Evolutionary conservation across 2,888 invertebrate genomes (phyloP).

Genomic region (Germaria angustata): DNA sequence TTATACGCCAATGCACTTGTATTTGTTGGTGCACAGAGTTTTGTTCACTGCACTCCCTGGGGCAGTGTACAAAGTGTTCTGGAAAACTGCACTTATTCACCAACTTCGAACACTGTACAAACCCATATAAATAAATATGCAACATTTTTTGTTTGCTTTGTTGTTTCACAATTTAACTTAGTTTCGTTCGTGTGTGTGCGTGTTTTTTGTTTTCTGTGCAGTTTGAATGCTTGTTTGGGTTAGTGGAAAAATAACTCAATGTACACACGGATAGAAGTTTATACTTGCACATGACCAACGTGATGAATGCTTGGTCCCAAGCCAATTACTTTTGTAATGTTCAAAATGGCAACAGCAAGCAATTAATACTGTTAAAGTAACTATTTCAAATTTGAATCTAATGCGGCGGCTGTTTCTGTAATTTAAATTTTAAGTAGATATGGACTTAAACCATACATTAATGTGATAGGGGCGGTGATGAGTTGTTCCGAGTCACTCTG

Average conservation of each 20-base stretch:
- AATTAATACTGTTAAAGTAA: constrained; percentile 52
- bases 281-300: constrained; percentile 43
- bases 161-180: constrained; percentile 27
- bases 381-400: constrained; percentile 25
- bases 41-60: constrained; percentile 64
- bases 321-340: constrained; percentile 63
- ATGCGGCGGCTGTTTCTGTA: constrained; percentile 17
- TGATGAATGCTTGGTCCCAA: constrained; percentile 64
- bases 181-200: background rate
- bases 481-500: no score
- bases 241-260: constrained; percentile 2
- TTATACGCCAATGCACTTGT: constrained; percentile 51
- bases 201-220: background rate
- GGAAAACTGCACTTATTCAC: constrained; percentile 61
- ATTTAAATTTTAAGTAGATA: constrained; percentile 1
- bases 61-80: constrained; percentile 63
- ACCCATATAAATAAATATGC: constrained; percentile 17
- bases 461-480: no score
- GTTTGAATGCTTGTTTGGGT: constrained; percentile 23
- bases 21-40: constrained; percentile 48
- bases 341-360: constrained; percentile 47
- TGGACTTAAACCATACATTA: no score
- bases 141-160: constrained; percentile 11
- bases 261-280: background rate
- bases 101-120: constrained; percentile 23